Evolutionary conservation across 92 coral and sea anemone species (phyloP).

Genomic region (Actinostola sp.): DNA sequence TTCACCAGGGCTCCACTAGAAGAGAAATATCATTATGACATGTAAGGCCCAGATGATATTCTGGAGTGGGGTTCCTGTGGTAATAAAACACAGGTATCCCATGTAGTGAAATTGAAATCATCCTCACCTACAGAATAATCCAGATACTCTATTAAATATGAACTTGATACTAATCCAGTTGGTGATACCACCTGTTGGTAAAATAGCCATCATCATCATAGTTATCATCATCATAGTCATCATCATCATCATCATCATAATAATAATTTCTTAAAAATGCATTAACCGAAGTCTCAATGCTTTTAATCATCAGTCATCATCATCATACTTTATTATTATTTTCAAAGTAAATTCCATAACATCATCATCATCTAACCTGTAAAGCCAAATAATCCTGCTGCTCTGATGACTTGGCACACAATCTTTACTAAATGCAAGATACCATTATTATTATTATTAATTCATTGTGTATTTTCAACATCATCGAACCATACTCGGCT

Average conservation of each 20-base stretch:
- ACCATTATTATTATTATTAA: too few relatives aligned
- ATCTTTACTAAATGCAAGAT: slow-evolving; percentile 18
- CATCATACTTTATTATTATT: too few relatives aligned
- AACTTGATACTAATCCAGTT: slow-evolving; percentile 77
- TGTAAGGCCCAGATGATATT: too few relatives aligned
- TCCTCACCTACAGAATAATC: slow-evolving; percentile 69
- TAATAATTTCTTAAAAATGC: too few relatives aligned
- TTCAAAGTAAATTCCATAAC: too few relatives aligned
- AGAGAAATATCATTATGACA: too few relatives aligned
- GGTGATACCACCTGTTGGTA: slow-evolving; percentile 63
- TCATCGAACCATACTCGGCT: too few relatives aligned
- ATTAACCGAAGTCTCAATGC: too few relatives aligned
- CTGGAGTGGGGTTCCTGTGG: too few relatives aligned
- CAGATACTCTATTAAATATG: slow-evolving; percentile 64
- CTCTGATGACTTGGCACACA: slow-evolving; percentile 60
- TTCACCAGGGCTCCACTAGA: slow-evolving; percentile 68
- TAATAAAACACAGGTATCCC: neutral
- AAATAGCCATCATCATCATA: neutral
- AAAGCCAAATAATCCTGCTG: slow-evolving; percentile 88
- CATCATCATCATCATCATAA: neutral
- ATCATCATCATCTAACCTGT: slow-evolving; percentile 45
- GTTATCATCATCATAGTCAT: neutral
- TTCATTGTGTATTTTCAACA: too few relatives aligned
- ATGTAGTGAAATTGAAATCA: neutral
- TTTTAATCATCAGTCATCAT: too few relatives aligned